Evolutionary conservation across 2,113 vertebrate genomes (phyloP), one percentile per base, ranked within the genome.

Genomic region (Dendrocopos noguchii): DNA sequence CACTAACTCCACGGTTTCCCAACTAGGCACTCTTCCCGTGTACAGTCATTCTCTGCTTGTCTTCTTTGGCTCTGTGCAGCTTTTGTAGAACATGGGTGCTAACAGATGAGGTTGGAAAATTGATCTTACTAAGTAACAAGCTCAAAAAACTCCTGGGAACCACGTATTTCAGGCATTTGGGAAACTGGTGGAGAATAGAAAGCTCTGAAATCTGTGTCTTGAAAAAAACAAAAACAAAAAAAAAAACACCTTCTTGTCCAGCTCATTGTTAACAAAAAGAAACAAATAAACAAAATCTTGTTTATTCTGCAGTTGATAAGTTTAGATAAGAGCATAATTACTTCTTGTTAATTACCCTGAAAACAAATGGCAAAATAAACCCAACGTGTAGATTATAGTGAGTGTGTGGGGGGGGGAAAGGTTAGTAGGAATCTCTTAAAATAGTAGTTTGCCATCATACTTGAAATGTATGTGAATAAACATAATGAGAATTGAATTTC

Each of bases 351-450:
- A 82, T 91, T 76, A 36, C 59, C 70, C 24, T 0, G 5, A 82
- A 91, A 94, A 55, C 18, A 78, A 91, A 70, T 31, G 7, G 44
- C 57, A 68, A 79, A 68, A 79, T 89, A 65, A 75, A 64, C 28
- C 16, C 4, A 1, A 65, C 61, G 10, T 10, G 7, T 65, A 9
- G 36, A 4, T 15, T 46, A 39, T 12, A 39, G n/a, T n/a, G n/a
- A n/a, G n/a, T 39, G 10, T 39, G 2, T 17, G 39, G 39, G 39
- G 39, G 39, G 39, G 39, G 10, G 39, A 10, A 11, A 12, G 39
- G 39, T 39, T 42, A n/a, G 7, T 39, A 57, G 50, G 15, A 79
- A 9, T 79, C n/a, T 74, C 53, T 87, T 87, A 55, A 92, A 84
- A 76, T 84, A 22, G 5, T 59, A 11, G 14, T 57, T 79, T 65